These are phyloP conservation scores for Antechinus stuartii DNA, from an alignment of 2,113 vertebrate species.

Conservation along the genomic window DNA sequence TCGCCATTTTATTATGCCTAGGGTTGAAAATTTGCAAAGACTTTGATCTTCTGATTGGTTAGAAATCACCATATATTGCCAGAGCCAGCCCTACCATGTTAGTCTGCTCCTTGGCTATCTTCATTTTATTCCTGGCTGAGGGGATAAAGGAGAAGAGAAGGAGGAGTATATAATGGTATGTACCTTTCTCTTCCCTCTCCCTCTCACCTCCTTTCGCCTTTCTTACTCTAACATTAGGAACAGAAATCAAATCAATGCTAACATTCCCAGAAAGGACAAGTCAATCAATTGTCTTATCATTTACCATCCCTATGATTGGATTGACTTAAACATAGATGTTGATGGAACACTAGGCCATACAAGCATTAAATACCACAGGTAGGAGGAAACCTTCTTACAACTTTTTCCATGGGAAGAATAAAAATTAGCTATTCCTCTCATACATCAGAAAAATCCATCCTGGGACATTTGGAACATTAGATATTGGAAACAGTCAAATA, in stretches of 20 bases:
- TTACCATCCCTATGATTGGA: not conserved
- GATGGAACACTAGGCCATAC: not conserved
- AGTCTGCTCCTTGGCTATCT: not conserved
- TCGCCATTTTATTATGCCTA: not conserved
- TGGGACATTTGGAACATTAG: not conserved
- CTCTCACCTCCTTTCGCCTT: not conserved
- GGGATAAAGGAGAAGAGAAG: too few relatives aligned
- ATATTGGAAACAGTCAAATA: conserved; percentile 1
- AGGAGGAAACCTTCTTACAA: not conserved
- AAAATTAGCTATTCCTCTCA: conserved; percentile 32
- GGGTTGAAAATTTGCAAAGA: not conserved
- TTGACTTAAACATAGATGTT: not conserved
- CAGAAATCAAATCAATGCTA: not conserved
- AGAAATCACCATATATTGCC: not conserved
- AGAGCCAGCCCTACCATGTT: not conserved
- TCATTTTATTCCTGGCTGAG: not conserved
- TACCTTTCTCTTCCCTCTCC: not conserved
- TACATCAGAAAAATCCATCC: conserved; percentile 28
- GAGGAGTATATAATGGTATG: not conserved
- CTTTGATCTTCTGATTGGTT: not conserved
- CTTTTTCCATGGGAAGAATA: not conserved
- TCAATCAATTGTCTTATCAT: not conserved
- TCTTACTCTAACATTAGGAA: not conserved
- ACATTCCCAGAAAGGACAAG: not conserved
- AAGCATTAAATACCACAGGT: not conserved